Percentiles rank a stretch among this genome's conserved stretches.
Conservation (phyloP, 2,888 invertebrate genomes). For the Uloborus plumipes region DNA sequence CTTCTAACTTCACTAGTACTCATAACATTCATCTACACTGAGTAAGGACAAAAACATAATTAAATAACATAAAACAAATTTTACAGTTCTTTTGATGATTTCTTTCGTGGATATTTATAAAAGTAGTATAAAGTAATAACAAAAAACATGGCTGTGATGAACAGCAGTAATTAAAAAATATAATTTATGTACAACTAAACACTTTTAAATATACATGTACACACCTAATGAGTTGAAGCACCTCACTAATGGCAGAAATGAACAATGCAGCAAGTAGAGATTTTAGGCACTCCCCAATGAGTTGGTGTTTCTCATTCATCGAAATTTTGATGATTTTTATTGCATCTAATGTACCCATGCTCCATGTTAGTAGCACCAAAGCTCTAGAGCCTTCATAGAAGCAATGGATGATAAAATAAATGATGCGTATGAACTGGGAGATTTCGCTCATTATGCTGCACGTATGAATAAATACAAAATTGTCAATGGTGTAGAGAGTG, state of each 20-base stretch:
- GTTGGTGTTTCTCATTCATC: slow-evolving; percentile 39
- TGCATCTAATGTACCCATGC: slow-evolving; percentile 53
- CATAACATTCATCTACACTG: slow-evolving; percentile 37
- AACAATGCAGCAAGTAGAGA: slow-evolving; percentile 54
- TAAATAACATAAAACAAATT: slow-evolving; percentile 46
- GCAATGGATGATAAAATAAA: slow-evolving; percentile 22
- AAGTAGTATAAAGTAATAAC: slow-evolving; percentile 54
- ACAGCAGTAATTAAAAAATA: slow-evolving; percentile 56
- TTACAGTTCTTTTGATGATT: slow-evolving; percentile 18
- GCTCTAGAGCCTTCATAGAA: slow-evolving; percentile 51
- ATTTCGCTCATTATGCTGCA: slow-evolving; percentile 20
- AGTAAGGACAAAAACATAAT: slow-evolving; percentile 36
- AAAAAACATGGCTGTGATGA: slow-evolving; percentile 46
- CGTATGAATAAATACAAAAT: slow-evolving; percentile 25
- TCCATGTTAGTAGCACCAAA: slow-evolving; percentile 62
- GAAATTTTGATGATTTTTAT: slow-evolving; percentile 25
- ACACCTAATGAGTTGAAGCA: slow-evolving; percentile 49
- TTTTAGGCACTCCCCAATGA: slow-evolving; percentile 57
- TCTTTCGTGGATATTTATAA: slow-evolving; percentile 36
- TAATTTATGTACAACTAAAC: slow-evolving; percentile 58
- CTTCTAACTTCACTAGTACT: slow-evolving; percentile 26
- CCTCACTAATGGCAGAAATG: slow-evolving; percentile 57
- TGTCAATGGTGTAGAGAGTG: slow-evolving; percentile 27
- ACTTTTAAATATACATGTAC: slow-evolving; percentile 34
- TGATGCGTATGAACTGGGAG: slow-evolving; percentile 21